Evolutionary conservation across 2,797 vertebrate species (phyloP).

Genomic region (Micromesistius poutassou): DNA sequence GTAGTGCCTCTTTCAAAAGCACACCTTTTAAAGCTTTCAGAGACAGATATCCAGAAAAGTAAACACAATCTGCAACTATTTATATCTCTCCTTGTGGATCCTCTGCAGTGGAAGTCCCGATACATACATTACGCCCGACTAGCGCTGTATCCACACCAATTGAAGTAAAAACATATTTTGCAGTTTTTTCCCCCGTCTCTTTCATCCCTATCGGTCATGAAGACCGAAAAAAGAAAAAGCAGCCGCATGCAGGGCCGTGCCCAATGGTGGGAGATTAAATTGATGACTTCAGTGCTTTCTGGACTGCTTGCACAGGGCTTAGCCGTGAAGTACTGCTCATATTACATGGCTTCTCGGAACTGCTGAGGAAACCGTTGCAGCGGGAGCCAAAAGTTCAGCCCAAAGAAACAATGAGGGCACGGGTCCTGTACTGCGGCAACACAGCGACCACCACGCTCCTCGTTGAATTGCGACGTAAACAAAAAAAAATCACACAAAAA

Average conservation of each 20-base stretch:
- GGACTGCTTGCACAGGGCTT: conserved; percentile 31
- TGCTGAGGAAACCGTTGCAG: conserved; percentile 26
- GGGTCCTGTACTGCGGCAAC: conserved; percentile 14
- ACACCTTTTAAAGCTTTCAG: neutral
- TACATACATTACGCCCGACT: neutral
- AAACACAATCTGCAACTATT: neutral
- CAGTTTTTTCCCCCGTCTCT: conserved; percentile 11
- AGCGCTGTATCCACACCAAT: neutral
- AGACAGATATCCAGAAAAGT: neutral
- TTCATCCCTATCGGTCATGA: conserved; percentile 8
- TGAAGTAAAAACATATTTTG: conserved; percentile 5
- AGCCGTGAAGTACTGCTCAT: conserved; percentile 23
- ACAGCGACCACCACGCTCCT: conserved; percentile 15
- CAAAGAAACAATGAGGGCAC: neutral
- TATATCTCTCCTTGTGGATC: neutral
- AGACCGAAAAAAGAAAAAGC: conserved; percentile 6
- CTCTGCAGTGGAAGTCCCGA: neutral
- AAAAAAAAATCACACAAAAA: neutral
- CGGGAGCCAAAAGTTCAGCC: conserved; percentile 20
- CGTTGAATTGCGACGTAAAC: conserved; percentile 33
- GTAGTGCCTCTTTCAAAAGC: neutral
- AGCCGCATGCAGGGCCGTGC: neutral
- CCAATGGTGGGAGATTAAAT: conserved; percentile 26
- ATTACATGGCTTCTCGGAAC: conserved; percentile 30
- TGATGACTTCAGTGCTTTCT: conserved; percentile 40